phyloP scores from a whole-genome alignment of 2,888 invertebrate genomes.

The Erebia aethiops region DNA sequence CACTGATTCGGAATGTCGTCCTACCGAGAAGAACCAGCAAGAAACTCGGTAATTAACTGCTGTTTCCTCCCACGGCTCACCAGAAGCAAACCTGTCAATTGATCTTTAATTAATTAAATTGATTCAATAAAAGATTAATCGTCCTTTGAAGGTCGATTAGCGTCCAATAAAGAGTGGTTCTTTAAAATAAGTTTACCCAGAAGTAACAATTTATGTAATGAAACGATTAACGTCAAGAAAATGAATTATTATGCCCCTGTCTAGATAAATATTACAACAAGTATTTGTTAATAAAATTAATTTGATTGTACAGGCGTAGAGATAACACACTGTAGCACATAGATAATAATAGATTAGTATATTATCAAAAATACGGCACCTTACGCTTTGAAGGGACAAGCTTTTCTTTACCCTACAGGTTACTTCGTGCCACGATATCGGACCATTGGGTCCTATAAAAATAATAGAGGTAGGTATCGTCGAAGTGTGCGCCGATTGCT shows the following conservation, averaged over 20 bases:
- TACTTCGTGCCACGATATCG: not conserved
- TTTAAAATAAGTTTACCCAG: not conserved
- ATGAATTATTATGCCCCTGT: not conserved
- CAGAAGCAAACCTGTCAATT: too few relatives aligned
- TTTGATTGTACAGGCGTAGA: constrained; percentile 20
- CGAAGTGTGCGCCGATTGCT: not conserved
- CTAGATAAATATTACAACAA: constrained; percentile 4
- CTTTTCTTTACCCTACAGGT: not conserved
- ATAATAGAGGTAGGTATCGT: not conserved
- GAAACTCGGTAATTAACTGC: too few relatives aligned
- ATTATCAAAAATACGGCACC: not conserved
- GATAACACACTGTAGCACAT: constrained; percentile 20
- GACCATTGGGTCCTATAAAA: constrained; percentile 1
- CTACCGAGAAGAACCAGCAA: too few relatives aligned
- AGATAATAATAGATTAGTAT: constrained; percentile 10
- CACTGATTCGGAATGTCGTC: too few relatives aligned
- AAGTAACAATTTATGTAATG: not conserved
- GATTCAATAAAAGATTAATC: too few relatives aligned
- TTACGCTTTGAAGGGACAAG: not conserved
- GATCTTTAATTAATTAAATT: too few relatives aligned
- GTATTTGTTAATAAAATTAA: constrained; percentile 23
- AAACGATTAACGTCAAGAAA: constrained; percentile 13
- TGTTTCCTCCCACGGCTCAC: too few relatives aligned
- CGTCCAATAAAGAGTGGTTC: not conserved
- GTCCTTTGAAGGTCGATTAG: too few relatives aligned